Evolutionary conservation across 2,888 invertebrate genomes (phyloP).

Genomic region (Cinara cedri): DNA sequence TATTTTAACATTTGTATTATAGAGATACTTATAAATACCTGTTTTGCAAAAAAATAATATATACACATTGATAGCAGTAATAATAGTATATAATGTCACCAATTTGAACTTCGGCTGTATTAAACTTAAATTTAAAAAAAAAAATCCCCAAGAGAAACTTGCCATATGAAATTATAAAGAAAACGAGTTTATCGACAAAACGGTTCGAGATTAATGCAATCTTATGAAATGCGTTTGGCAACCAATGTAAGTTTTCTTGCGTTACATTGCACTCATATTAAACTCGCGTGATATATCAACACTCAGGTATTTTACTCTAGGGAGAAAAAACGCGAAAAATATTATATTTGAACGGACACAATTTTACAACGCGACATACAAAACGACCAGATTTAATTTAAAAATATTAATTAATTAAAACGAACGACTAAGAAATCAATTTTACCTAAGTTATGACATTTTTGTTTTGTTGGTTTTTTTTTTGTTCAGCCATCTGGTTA

Average conservation of each 20-base stretch:
- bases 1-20: no score
- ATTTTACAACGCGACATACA: no score
- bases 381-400: no score
- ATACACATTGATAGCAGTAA: background rate
- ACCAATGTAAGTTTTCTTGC: background rate
- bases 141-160: constrained; percentile 8
- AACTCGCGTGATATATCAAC: no score
- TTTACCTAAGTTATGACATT: no score
- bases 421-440: background rate
- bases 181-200: constrained; percentile 11
- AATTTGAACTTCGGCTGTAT: background rate
- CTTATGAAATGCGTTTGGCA: background rate
- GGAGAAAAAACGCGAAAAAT: background rate
- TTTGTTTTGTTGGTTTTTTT: no score
- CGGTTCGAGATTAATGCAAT: background rate
- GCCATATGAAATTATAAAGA: background rate
- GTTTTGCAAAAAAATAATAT: no score
- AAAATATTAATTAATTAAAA: no score
- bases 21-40: no score
- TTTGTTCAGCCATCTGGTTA: constrained; percentile 23
- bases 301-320: background rate
- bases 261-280: background rate
- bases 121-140: constrained; percentile 5
- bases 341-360: no score
- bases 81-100: background rate